Evolutionary conservation across 2,888 invertebrate species (phyloP).

Genomic region (Clanis bilineata): DNA sequence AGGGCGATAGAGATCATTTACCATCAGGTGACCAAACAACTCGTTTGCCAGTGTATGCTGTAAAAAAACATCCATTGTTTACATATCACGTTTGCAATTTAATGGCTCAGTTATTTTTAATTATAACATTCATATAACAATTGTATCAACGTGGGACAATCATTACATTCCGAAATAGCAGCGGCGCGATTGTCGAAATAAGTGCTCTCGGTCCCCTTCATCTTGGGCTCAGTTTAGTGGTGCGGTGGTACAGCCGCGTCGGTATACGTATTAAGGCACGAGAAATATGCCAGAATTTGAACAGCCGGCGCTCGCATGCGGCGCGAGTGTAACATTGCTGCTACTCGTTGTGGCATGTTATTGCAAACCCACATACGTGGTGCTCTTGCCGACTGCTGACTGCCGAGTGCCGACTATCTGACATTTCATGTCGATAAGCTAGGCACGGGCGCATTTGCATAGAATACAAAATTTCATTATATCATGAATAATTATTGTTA

Average conservation of each 20-base stretch:
- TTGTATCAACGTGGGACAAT: slow-evolving; percentile 43
- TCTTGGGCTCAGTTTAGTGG: slow-evolving; percentile 49
- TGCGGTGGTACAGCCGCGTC: slow-evolving; percentile 33
- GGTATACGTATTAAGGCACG: slow-evolving; percentile 53
- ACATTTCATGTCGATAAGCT: slow-evolving; percentile 80
- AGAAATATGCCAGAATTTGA: slow-evolving; percentile 76
- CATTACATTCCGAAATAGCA: slow-evolving; percentile 41
- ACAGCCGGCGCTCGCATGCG: slow-evolving; percentile 68
- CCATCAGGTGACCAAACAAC: too few relatives aligned
- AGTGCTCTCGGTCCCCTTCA: slow-evolving; percentile 42
- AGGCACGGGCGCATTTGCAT: slow-evolving; percentile 62
- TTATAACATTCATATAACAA: slow-evolving; percentile 40
- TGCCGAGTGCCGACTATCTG: slow-evolving; percentile 62
- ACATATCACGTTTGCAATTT: neutral
- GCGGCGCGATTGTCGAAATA: slow-evolving; percentile 37
- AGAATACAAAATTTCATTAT: slow-evolving; percentile 51
- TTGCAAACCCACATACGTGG: slow-evolving; percentile 79
- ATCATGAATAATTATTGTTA: slow-evolving; percentile 36
- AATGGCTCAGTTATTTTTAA: slow-evolving; percentile 34
- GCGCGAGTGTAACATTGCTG: slow-evolving; percentile 76
- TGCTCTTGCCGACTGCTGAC: slow-evolving; percentile 56
- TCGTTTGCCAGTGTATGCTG: too few relatives aligned
- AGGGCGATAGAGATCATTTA: too few relatives aligned
- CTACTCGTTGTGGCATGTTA: slow-evolving; percentile 80
- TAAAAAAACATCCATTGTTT: neutral